phyloP scores from a whole-genome alignment of 2,888 invertebrate genomes.

The Pterostichus madidus region DNA sequence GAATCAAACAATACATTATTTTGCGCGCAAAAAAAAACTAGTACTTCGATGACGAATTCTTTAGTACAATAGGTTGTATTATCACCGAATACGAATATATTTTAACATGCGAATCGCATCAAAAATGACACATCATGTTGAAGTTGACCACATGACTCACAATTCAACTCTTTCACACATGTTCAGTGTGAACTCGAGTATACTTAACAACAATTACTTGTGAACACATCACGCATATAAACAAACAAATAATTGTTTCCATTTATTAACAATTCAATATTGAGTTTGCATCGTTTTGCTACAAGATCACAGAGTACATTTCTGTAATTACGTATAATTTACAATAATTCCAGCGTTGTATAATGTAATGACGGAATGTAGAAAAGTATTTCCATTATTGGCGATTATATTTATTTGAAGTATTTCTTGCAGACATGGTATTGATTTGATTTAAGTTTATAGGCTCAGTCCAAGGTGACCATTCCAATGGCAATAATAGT shows the following conservation, averaged over 20 bases:
- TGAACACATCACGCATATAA: constrained; percentile 28
- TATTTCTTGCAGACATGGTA: constrained; percentile 39
- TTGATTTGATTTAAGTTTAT: constrained; percentile 41
- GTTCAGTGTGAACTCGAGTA: constrained; percentile 14
- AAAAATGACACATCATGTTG: constrained; percentile 32
- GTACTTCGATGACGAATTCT: neutral
- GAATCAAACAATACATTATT: too few species aligned
- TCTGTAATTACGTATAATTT: constrained; percentile 42
- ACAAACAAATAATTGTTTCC: constrained; percentile 16
- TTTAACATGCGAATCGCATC: constrained; percentile 16
- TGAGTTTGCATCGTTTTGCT: constrained; percentile 1
- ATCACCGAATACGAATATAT: neutral
- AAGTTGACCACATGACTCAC: constrained; percentile 6
- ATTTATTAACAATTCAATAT: constrained; percentile 25
- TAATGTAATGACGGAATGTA: constrained; percentile 34
- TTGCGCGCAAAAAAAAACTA: neutral
- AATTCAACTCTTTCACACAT: neutral
- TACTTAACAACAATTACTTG: constrained; percentile 27
- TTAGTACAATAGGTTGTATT: constrained; percentile 9
- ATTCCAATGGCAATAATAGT: constrained; percentile 17
- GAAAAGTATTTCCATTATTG: constrained; percentile 41
- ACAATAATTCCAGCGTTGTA: constrained; percentile 24
- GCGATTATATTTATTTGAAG: constrained; percentile 47
- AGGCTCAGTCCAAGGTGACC: constrained; percentile 33
- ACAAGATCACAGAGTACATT: constrained; percentile 15